phyloP scores from a whole-genome alignment of 2,113 vertebrate genomes.

The Alectura lathami region DNA sequence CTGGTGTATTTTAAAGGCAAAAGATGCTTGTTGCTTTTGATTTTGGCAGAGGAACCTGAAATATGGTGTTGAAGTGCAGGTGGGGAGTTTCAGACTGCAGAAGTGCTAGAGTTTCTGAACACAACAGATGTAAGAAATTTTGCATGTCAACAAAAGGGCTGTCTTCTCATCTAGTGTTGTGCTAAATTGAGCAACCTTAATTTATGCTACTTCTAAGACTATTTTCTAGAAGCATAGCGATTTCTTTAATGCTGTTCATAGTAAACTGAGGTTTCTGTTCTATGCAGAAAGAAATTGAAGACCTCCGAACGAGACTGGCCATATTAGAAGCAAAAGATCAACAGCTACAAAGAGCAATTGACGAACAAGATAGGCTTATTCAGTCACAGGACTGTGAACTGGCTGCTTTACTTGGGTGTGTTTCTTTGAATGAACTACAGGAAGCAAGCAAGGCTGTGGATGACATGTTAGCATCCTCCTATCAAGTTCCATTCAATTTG shows the following conservation, averaged over 20 bases:
- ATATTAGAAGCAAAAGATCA: conserved; percentile 77
- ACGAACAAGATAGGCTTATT: conserved; percentile 72
- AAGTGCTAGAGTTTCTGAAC: background rate
- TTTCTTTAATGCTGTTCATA: background rate
- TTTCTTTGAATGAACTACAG: conserved; percentile 77
- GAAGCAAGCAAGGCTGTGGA: conserved; percentile 78
- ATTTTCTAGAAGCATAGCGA: background rate
- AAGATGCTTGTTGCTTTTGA: background rate
- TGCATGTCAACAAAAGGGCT: background rate
- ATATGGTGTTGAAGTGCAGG: background rate
- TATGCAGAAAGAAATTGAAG: conserved; percentile 83
- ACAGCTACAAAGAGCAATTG: conserved; percentile 79
- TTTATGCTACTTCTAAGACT: background rate
- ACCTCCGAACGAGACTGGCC: conserved; percentile 78
- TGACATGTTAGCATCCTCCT: conserved; percentile 77
- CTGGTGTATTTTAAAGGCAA: background rate
- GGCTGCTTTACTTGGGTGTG: conserved; percentile 62
- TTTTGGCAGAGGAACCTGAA: background rate
- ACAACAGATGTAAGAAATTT: background rate
- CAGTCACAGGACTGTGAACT: conserved; percentile 78
- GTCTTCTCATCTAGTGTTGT: background rate
- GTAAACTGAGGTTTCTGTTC: background rate
- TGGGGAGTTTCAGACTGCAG: background rate
- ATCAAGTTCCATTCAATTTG: conserved; percentile 67
- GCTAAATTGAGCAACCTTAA: background rate